Evolutionary conservation across 2,888 invertebrate genomes (phyloP).

Genomic region (Eupithecia insigniata): DNA sequence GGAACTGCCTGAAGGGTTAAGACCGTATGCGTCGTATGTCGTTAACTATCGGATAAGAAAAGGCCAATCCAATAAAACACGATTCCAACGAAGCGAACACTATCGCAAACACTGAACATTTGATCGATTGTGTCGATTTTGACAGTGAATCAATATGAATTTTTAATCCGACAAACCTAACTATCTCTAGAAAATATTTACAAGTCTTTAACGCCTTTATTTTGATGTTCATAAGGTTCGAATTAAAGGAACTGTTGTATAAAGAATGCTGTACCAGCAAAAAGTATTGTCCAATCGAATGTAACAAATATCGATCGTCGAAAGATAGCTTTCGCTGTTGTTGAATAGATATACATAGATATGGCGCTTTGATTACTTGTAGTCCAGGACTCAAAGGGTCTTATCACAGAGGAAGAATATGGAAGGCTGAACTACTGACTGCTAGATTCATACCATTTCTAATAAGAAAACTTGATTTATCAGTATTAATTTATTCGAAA

Average conservation of each 20-base stretch:
- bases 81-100: slow-evolving; percentile 45
- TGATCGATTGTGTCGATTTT: slow-evolving; percentile 74
- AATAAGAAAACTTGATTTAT: not conserved
- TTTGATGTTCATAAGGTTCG: slow-evolving; percentile 22
- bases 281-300: slow-evolving; percentile 64
- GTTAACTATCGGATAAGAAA: slow-evolving; percentile 59
- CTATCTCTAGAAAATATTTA: slow-evolving; percentile 21
- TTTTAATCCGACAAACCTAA: slow-evolving; percentile 51
- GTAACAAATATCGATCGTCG: slow-evolving; percentile 80
- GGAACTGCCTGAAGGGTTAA: slow-evolving; percentile 41
- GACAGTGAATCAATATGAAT: slow-evolving; percentile 78
- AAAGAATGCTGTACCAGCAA: slow-evolving; percentile 52
- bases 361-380: slow-evolving; percentile 81
- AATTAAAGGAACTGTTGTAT: slow-evolving; percentile 23
- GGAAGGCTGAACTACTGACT: not conserved
- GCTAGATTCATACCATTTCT: not conserved
- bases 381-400: slow-evolving; percentile 55
- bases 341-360: slow-evolving; percentile 81
- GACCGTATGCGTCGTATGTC: slow-evolving; percentile 59
- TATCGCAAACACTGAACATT: slow-evolving; percentile 76
- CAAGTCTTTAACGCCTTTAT: slow-evolving; percentile 28
- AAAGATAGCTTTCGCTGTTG: slow-evolving; percentile 74
- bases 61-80: slow-evolving; percentile 67
- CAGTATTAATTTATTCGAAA: too few relatives aligned
- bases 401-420: not conserved